Evolutionary conservation across 2,888 invertebrate species (phyloP).

Genomic region (Molorchus minor): DNA sequence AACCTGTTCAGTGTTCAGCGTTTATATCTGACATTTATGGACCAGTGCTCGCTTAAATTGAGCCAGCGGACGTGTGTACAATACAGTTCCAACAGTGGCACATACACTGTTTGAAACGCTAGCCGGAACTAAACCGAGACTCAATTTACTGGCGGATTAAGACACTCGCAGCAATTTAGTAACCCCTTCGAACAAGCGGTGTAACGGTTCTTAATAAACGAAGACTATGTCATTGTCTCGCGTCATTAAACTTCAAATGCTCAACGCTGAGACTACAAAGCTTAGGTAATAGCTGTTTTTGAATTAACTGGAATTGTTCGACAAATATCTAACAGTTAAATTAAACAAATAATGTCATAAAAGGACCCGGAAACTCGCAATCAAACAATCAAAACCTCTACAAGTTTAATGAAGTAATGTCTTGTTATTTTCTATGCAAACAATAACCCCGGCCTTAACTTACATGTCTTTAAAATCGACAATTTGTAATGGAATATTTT

Average conservation of each 20-base stretch:
- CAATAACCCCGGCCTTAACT: not conserved
- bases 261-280: conserved; percentile 57
- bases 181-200: conserved; percentile 63
- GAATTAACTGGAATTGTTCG: conserved; percentile 59
- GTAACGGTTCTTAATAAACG: conserved; percentile 65
- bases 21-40: conserved; percentile 59
- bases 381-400: conserved; percentile 28
- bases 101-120: conserved; percentile 55
- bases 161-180: conserved; percentile 63
- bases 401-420: conserved; percentile 15
- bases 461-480: not conserved
- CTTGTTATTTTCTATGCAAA: conserved; percentile 3
- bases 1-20: conserved; percentile 50
- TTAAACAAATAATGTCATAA: conserved; percentile 47
- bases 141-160: conserved; percentile 64
- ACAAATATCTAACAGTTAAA: conserved; percentile 55
- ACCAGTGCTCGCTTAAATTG: conserved; percentile 56
- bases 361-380: conserved; percentile 28
- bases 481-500: too few relatives aligned
- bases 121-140: conserved; percentile 61
- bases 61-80: conserved; percentile 54
- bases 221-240: conserved; percentile 64
- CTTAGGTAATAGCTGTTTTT: conserved; percentile 60
- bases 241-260: conserved; percentile 62
- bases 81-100: conserved; percentile 48